A percentile compares a stretch with the other conserved stretches of the same genome.
Conservation (phyloP, 2,797 vertebrate genomes). For the Microctenopoma stevenorrisi region DNA sequence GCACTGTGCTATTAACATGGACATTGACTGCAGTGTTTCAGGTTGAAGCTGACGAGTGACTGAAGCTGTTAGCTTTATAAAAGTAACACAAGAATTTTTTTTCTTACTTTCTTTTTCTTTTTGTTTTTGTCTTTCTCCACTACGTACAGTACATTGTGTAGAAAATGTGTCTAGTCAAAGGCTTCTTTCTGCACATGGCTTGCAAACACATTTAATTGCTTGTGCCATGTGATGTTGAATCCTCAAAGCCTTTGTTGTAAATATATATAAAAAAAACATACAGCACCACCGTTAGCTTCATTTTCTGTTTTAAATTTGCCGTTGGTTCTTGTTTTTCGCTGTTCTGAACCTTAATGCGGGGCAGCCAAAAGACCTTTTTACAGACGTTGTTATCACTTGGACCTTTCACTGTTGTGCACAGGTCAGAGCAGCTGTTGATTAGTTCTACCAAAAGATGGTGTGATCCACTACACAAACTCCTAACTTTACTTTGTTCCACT, state of each 20-base stretch:
- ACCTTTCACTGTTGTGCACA: conserved; percentile 19
- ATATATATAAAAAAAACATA: conserved; percentile 50
- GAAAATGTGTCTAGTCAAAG: conserved; percentile 57
- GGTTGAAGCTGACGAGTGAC: conserved; percentile 16
- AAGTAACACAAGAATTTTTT: conserved; percentile 10
- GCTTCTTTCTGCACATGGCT: conserved; percentile 53
- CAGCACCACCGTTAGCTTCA: conserved; percentile 40
- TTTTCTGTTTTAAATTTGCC: conserved; percentile 43
- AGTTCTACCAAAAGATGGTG: conserved; percentile 14
- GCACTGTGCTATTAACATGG: conserved; percentile 21
- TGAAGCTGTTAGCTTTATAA: conserved; percentile 9
- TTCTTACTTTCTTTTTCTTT: not conserved
- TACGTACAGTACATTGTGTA: conserved; percentile 23
- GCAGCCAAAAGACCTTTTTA: conserved; percentile 18
- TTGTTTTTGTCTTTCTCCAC: not conserved
- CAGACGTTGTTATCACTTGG: conserved; percentile 34
- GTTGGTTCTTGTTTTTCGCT: conserved; percentile 12
- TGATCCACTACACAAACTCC: conserved; percentile 17
- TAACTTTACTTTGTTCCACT: conserved; percentile 6
- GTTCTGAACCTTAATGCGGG: conserved; percentile 23
- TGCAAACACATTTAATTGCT: conserved; percentile 84
- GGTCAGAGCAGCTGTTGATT: conserved; percentile 54
- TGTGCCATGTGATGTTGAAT: conserved; percentile 66
- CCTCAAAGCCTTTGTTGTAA: conserved; percentile 58
- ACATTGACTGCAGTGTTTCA: not conserved